Evolutionary conservation across 2,113 vertebrate genomes (phyloP).

Genomic region (Pagrus major): DNA sequence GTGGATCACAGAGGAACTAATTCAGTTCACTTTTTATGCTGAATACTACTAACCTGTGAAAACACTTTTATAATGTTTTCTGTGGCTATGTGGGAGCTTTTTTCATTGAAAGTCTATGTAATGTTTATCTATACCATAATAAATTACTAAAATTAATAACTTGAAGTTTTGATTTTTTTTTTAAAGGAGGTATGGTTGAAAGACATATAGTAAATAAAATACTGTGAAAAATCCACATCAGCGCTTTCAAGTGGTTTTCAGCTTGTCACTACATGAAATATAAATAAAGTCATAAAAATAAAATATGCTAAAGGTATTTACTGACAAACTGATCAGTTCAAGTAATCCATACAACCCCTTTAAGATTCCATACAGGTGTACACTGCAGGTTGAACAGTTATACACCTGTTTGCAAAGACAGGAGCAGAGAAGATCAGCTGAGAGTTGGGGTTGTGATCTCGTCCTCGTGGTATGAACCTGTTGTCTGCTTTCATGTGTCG

Average conservation of each 20-base stretch:
- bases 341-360: not conserved
- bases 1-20: conserved; percentile 6
- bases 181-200: no score
- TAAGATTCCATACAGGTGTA: not conserved
- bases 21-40: not conserved
- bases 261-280: not conserved
- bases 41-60: not conserved
- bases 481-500: not conserved
- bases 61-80: no score
- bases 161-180: no score
- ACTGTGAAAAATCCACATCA: no score
- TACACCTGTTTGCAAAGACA: not conserved
- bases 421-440: not conserved
- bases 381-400: not conserved
- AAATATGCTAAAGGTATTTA: not conserved
- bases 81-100: no score
- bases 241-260: not conserved
- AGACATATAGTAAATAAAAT: no score
- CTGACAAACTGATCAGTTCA: not conserved
- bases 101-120: no score
- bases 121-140: no score
- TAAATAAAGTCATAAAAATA: no score
- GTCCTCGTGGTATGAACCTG: no score
- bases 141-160: no score
- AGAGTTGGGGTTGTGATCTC: not conserved